phyloP scores from a whole-genome alignment of 2,888 invertebrate genomes.

The Exocentrus adspersus region DNA sequence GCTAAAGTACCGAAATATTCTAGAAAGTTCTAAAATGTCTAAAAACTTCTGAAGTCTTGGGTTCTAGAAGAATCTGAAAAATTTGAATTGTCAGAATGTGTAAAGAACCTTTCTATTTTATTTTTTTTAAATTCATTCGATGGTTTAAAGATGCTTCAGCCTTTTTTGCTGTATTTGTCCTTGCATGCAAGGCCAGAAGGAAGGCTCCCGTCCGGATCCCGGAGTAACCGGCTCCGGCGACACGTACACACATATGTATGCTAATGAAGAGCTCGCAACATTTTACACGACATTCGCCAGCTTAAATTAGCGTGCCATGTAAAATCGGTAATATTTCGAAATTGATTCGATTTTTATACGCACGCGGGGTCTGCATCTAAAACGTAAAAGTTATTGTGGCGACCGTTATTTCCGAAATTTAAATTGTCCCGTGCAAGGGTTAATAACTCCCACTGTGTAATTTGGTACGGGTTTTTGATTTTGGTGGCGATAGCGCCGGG shows the following conservation, averaged over 20 bases:
- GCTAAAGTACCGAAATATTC: no score
- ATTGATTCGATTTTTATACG: constrained; percentile 47
- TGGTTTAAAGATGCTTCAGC: no score
- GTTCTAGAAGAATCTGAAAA: no score
- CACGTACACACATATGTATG: constrained; percentile 46
- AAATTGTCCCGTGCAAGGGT: constrained; percentile 33
- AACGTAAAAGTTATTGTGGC: constrained; percentile 45
- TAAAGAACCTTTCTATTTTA: no score
- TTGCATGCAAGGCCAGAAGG: no score
- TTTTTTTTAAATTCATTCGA: no score
- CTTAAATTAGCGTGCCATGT: constrained; percentile 45
- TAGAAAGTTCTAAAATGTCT: no score
- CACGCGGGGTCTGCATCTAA: constrained; percentile 40
- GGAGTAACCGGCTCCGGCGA: constrained; percentile 40
- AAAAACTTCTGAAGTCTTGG: no score
- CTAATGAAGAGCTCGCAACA: constrained; percentile 46
- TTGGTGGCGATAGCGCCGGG: not conserved
- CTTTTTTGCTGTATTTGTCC: no score
- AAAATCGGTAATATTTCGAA: constrained; percentile 40
- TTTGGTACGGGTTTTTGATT: no score
- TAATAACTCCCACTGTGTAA: constrained; percentile 31
- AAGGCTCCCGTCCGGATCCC: no score
- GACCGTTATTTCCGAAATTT: constrained; percentile 44
- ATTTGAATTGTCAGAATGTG: no score
- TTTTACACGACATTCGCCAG: constrained; percentile 48